These are phyloP conservation scores for Protosalanx chinensis DNA, from an alignment of 2,797 vertebrate species.

Conservation along the genomic window DNA sequence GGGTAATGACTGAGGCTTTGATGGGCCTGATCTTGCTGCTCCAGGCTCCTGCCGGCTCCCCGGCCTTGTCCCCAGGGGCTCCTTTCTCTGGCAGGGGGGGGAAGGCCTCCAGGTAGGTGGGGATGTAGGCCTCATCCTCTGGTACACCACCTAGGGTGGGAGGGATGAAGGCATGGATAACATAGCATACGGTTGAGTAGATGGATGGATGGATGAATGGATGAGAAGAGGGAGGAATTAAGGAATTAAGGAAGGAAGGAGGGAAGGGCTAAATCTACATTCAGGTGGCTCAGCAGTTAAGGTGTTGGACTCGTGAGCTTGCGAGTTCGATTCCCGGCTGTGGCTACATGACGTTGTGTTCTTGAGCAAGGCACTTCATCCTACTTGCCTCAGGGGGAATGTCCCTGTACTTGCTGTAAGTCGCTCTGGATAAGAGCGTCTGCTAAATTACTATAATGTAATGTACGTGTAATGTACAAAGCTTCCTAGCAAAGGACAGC, in stretches of 20 bases:
- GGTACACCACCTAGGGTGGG: constrained; percentile 69
- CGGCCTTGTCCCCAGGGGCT: constrained; percentile 68
- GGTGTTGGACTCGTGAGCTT: no score
- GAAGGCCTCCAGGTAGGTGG: constrained; percentile 78
- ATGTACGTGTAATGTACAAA: no score
- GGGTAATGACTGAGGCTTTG: constrained; percentile 78
- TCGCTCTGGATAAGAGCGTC: no score
- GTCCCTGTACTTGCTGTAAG: no score
- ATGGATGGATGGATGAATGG: not conserved
- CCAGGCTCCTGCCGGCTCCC: constrained; percentile 69
- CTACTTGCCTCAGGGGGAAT: no score
- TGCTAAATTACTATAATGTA: no score
- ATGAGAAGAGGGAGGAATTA: not conserved
- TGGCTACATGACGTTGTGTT: no score
- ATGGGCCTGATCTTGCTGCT: constrained; percentile 76
- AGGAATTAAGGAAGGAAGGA: not conserved
- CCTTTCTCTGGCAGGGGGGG: constrained; percentile 78
- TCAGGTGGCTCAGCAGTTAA: no score
- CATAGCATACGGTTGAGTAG: not conserved
- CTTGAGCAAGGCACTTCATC: no score
- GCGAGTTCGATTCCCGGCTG: no score
- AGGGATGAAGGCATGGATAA: constrained; percentile 13
- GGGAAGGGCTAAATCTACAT: not conserved
- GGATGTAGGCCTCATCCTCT: constrained; percentile 78
- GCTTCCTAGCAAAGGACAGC: no score